These are phyloP conservation scores for Spinibarbus caldwelli DNA, from an alignment of 2,797 vertebrate genomes.

Conservation along the genomic window DNA sequence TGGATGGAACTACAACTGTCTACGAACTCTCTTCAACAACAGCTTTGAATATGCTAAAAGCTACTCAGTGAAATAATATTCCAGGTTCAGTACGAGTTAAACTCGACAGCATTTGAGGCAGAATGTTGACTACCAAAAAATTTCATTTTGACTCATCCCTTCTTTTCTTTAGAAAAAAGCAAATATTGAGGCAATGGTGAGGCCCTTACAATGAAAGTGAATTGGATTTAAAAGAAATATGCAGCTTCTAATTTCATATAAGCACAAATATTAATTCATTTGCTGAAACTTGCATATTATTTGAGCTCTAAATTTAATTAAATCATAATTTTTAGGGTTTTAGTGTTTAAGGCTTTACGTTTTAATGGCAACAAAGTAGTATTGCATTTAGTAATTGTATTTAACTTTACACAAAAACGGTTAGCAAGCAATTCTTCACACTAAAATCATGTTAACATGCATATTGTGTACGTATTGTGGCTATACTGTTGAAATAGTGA, in stretches of 20 bases:
- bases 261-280: background rate
- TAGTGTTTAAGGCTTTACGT: background rate
- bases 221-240: background rate
- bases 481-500: background rate
- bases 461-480: background rate
- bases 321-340: background rate
- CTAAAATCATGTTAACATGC: background rate
- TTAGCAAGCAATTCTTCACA: background rate
- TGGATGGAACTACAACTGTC: background rate
- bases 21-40: background rate
- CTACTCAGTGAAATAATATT: background rate
- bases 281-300: background rate
- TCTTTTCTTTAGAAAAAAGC: background rate
- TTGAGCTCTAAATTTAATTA: background rate
- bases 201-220: background rate
- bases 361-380: background rate
- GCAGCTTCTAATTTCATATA: background rate
- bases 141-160: background rate
- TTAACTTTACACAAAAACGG: background rate
- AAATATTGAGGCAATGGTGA: background rate
- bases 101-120: background rate
- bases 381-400: background rate
- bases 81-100: background rate
- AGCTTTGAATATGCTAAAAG: constrained; percentile 22
- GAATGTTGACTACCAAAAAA: background rate